Conservation (phyloP, 2,888 invertebrate genomes). For the Magallana nippona region DNA sequence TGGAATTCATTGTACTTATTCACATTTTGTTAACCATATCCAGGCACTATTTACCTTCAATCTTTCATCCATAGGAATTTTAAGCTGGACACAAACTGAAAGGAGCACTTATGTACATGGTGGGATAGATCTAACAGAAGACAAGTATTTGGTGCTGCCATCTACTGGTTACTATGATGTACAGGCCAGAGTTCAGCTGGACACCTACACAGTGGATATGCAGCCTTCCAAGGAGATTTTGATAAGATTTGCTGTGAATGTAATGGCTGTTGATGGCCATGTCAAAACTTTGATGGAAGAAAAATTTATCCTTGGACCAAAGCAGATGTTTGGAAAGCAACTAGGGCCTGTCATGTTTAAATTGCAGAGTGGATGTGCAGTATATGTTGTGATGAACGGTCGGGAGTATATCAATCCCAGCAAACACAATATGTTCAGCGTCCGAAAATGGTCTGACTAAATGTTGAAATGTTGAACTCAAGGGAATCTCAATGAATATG, state of each 20-base stretch:
- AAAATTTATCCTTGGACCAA: conserved; percentile 16
- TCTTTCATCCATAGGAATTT: neutral
- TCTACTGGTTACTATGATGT: conserved; percentile 22
- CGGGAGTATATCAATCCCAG: neutral
- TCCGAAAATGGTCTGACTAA: neutral
- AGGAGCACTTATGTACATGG: conserved; percentile 4
- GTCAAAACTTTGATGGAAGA: neutral
- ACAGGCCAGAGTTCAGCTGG: conserved; percentile 13
- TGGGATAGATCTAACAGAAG: neutral
- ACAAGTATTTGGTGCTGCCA: neutral
- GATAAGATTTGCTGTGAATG: neutral
- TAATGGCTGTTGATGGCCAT: neutral
- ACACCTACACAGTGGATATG: neutral
- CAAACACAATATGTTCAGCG: conserved; percentile 2
- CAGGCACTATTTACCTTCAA: too few species aligned
- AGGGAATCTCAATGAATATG: too few species aligned
- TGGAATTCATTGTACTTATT: too few species aligned
- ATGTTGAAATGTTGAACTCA: neutral
- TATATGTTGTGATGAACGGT: neutral
- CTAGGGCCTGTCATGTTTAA: neutral
- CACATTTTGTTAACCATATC: too few species aligned
- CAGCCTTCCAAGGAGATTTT: neutral
- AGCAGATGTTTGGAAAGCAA: conserved; percentile 27
- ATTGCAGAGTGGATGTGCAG: neutral
- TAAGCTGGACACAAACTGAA: conserved; percentile 8